Evolutionary conservation across 2,888 invertebrate genomes (phyloP), one percentile per base, ranked within the genome.

Genomic region (Phortica okadai): DNA sequence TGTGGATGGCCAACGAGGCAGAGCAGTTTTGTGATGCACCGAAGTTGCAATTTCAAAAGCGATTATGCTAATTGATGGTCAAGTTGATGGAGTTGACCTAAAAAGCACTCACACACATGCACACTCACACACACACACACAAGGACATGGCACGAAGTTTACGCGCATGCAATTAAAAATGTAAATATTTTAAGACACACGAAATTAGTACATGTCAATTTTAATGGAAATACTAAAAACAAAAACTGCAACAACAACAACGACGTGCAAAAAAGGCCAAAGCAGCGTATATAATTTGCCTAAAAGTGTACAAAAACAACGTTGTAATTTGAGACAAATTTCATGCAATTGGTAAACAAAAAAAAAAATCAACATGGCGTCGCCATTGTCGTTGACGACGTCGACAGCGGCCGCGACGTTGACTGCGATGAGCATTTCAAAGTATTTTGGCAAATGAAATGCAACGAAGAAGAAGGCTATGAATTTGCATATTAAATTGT

Each of bases 41-140:
- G 54, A 76, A 83, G 80, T 83, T 82, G 87, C 84, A 87, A 86
- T 85, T 86, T 87, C 82, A 79, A 82, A 79, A 88, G 80, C 88
- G 88, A 88, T 89, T 88, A 88, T 88, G 89, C 89, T 88, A 88
- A 88, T 88, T 88, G 88, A 72, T 74, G 78, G 80, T 77, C 80
- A 79, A 72, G 70, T 54, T 62, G 62, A 44, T 72, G 25, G 54
- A 72, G 54, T 72, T 78, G 75, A 81, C 82, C 76, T 73, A 81
- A 73, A 74, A 75, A 8, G 66, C 58, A 74, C 21, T 62, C 50
- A 41, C 54, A 10, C 8, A 66, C 33, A 41, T 21, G 42, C 11
- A 10, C 62, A 64, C 6, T 64, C 8, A 58, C 25, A 74, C 62
- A 75, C 67, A 62, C 58, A 11, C 58, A 69, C 72, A 62, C 66